Evolutionary conservation across 2,888 invertebrate genomes (phyloP), one percentile per base, ranked within the genome.

Genomic region (Athripsodes cinereus): DNA sequence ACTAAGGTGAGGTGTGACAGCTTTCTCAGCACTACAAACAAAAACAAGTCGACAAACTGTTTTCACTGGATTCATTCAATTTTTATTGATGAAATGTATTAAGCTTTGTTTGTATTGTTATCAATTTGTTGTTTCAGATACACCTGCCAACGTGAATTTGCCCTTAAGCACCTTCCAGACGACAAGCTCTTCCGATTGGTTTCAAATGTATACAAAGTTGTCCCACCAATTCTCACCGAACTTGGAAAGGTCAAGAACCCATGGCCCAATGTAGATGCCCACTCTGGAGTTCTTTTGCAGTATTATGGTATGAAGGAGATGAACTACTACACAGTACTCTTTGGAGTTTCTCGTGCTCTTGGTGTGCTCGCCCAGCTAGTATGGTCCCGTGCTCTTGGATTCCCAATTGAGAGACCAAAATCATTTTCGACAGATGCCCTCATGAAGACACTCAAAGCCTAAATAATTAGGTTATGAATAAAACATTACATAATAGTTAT

Each of bases 221-320:
- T 94, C 50, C 96, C 96, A 1, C 91, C 92, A 65, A 87, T 96
- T 69, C 87, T 96, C 48, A 82, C 90, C 67, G 93, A 94, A 75
- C 89, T 92, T 66, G 96, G 96, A 70, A 96, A 96, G 78, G 95
- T 95, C 60, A 92, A 95, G 84, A 96, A 96, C 83, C 96, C 96
- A 62, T 97, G 96, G 96, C 96, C 96, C 65, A 96, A 97, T 73
- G 96, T 97, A 66, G 96, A 97, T 78, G 95, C 96, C 20, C 96
- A 96, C 79, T 95, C 95, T 64, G 96, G 96, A 65, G 95, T 92
- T 52, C 82, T 94, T 52, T 80, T 94, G 66, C 80, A 90, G 88
- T 88, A 92, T 84, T 93, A 90, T 73, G 92, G 92, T 59, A 81
- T 95, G 79, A 91, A 84, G 68, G 93, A 94, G 79, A 93, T 92